A percentile compares a stretch with the other conserved stretches of the same genome.
phyloP scores from a whole-genome alignment of 2,888 invertebrate species.

The Nephrotoma guestfalica region DNA sequence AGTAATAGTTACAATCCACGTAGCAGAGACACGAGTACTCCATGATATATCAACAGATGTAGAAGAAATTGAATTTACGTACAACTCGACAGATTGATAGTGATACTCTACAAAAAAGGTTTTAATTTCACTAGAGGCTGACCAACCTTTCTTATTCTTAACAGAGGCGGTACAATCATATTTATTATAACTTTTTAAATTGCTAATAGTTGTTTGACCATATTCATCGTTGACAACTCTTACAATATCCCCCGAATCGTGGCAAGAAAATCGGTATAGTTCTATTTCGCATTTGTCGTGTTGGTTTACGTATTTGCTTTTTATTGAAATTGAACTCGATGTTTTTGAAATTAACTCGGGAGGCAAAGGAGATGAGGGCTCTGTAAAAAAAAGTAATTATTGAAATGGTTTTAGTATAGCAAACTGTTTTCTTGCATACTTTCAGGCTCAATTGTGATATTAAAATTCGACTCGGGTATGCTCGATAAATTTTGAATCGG shows the following conservation, averaged over 20 bases:
- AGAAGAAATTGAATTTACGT: neutral
- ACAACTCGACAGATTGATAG: neutral
- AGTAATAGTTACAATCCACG: neutral
- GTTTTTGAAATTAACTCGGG: neutral
- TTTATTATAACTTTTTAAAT: neutral
- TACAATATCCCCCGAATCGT: neutral
- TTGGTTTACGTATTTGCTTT: neutral
- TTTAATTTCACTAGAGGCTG: neutral
- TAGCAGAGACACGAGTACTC: neutral
- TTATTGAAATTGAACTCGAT: neutral
- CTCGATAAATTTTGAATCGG: neutral
- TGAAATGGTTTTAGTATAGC: neutral
- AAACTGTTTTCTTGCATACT: neutral
- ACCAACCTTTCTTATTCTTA: neutral
- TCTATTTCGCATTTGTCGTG: neutral
- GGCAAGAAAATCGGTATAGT: neutral
- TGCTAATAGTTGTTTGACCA: neutral
- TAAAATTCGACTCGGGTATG: neutral
- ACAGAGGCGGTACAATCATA: neutral
- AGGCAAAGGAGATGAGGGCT: neutral
- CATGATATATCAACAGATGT: neutral
- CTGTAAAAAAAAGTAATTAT: neutral
- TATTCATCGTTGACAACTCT: neutral
- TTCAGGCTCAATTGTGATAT: neutral
- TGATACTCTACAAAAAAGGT: neutral